Base-by-base conservation (phyloP, 2,113 vertebrate species). In the Callipepla californica region DNA sequence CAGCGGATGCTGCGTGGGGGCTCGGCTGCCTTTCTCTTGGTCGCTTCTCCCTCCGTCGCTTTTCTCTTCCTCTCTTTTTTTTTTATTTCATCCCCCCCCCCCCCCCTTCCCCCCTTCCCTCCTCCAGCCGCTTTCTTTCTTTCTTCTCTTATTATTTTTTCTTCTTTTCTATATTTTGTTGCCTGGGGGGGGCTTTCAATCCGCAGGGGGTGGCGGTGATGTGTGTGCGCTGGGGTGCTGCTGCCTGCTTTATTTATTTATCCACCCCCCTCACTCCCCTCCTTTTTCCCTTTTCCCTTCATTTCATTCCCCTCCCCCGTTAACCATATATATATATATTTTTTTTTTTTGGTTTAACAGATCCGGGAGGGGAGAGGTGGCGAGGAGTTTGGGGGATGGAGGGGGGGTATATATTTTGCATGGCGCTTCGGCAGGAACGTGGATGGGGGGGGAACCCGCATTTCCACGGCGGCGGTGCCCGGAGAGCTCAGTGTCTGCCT, bases 381-480 rank as follows among this genome's bases (percentile, higher is more conserved):
- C n/a, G 84, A 51, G 63, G 40, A 40, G 40, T 40, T 40, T 40
- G 9, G 9, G 40, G 40, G 11, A 40, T 36, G 36, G 62, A 7
- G 25, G 40, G 36, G 25, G 68, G 25, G 40, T n/a, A 22, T 38
- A 19, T 66, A 70, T 85, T 82, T 75, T 92, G 55, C 81, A 83
- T 81, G 53, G 65, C 38, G 59, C 80, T 87, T 62, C 80, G 81
- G 92, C 92, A 92, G 85, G 92, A 92, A 94, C 85, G 94, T 87
- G 68, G 87, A 80, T 78, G 79, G 73, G 30, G 17, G 91, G 85
- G 85, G 88, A 81, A 89, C 94, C 92, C 88, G 76, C 84, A 89
- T 92, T 88, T 87, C 80, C 45, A 25, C 50, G 13, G 36, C 77
- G 87, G 81, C 30, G 7, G 38, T 84, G 80, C 89, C 62, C 48